Evolutionary conservation across 2,113 vertebrate species (phyloP).

Genomic region (Tyto alba): DNA sequence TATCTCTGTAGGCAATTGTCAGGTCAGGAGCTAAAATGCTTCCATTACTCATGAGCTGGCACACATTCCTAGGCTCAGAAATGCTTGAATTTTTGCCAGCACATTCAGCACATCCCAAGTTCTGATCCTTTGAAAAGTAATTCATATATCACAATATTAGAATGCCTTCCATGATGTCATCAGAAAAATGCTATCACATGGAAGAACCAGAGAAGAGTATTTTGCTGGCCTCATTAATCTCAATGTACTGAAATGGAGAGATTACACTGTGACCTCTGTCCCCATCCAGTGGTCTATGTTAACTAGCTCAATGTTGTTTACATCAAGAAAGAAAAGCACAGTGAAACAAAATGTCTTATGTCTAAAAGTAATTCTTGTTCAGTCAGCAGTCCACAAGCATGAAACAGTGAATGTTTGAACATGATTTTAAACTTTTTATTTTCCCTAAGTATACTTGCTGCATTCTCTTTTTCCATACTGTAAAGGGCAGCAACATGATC

Average conservation of each 20-base stretch:
- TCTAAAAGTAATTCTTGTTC: slow-evolving; percentile 38
- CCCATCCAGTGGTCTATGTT: slow-evolving; percentile 53
- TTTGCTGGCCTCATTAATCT: slow-evolving; percentile 65
- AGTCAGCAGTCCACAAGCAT: slow-evolving; percentile 15
- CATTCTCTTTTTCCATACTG: not conserved
- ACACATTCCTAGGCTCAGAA: slow-evolving; percentile 35
- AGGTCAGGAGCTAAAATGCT: slow-evolving; percentile 53
- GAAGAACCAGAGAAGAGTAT: slow-evolving; percentile 29
- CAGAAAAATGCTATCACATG: slow-evolving; percentile 40
- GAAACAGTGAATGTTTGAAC: slow-evolving; percentile 13
- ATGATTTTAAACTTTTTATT: slow-evolving; percentile 16
- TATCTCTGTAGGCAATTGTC: slow-evolving; percentile 50
- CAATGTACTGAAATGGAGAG: slow-evolving; percentile 49
- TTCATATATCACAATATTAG: slow-evolving; percentile 67
- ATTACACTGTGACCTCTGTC: slow-evolving; percentile 54
- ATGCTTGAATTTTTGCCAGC: slow-evolving; percentile 60
- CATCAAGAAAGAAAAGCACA: slow-evolving; percentile 33
- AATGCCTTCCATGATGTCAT: slow-evolving; percentile 64
- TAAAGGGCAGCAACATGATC: slow-evolving; percentile 52
- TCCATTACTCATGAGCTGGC: slow-evolving; percentile 49
- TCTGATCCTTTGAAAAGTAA: slow-evolving; percentile 53
- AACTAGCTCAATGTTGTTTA: slow-evolving; percentile 67
- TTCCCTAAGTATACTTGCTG: slow-evolving; percentile 1
- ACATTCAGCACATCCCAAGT: slow-evolving; percentile 10
- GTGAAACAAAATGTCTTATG: slow-evolving; percentile 10